Percentiles rank a stretch among this genome's conserved stretches.
phyloP scores from a whole-genome alignment of 2,113 vertebrate genomes.

The Pomatostomus ruficeps region DNA sequence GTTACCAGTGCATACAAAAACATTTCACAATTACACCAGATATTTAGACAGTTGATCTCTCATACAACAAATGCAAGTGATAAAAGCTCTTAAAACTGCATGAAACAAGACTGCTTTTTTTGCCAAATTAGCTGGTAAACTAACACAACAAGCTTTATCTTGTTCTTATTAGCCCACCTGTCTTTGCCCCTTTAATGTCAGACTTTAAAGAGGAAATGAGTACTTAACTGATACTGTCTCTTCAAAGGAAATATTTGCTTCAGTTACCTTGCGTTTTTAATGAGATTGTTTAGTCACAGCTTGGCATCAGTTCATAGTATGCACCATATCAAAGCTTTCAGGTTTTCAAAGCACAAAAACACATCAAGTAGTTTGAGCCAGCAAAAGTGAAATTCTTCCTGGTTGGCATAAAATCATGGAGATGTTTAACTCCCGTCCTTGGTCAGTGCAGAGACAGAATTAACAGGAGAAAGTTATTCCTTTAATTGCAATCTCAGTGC shows the following conservation, averaged over 20 bases:
- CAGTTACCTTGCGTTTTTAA: constrained; percentile 55
- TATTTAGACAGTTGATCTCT: constrained; percentile 13
- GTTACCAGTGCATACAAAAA: constrained; percentile 22
- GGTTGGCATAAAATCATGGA: neutral
- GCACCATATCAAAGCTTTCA: constrained; percentile 23
- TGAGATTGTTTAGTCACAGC: constrained; percentile 37
- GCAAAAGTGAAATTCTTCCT: constrained; percentile 22
- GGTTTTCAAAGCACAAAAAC: constrained; percentile 20
- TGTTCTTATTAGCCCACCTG: constrained; percentile 55
- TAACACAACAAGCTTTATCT: constrained; percentile 37
- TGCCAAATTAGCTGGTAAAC: constrained; percentile 36
- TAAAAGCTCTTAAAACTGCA: constrained; percentile 15
- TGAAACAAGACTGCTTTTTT: neutral
- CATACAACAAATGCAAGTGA: constrained; percentile 3
- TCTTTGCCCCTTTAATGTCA: constrained; percentile 52
- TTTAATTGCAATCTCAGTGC: neutral
- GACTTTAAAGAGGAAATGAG: constrained; percentile 57
- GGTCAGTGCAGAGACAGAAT: neutral
- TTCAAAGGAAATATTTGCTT: constrained; percentile 64
- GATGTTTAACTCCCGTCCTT: neutral
- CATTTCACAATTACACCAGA: constrained; percentile 3
- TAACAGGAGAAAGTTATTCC: neutral
- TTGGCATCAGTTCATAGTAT: constrained; percentile 44
- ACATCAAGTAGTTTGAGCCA: neutral
- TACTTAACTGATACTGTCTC: constrained; percentile 46